Evolutionary conservation across 1,140 invertebrate genomes (phyloP).

Genomic region (Heliconius eleuchia): DNA sequence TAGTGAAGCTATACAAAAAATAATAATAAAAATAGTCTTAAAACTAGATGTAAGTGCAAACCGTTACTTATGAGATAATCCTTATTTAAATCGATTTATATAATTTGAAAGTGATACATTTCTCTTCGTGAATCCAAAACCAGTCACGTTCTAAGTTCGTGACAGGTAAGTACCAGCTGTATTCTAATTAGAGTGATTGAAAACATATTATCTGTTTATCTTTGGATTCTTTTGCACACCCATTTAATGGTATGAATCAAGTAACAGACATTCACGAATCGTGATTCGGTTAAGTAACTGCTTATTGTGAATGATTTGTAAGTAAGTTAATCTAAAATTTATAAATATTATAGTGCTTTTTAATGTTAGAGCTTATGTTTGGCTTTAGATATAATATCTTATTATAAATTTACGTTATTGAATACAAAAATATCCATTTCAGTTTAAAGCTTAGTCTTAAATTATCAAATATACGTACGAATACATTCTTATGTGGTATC

Average conservation of each 20-base stretch:
- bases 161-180: constrained; percentile 42
- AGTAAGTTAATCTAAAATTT: background rate
- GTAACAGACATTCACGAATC: constrained; percentile 32
- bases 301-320: constrained; percentile 33
- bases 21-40: too few species aligned
- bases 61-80: background rate
- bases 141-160: constrained; percentile 52
- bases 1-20: too few species aligned
- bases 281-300: constrained; percentile 39
- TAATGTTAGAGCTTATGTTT: background rate
- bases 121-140: constrained; percentile 44
- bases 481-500: too few species aligned
- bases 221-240: constrained; percentile 40
- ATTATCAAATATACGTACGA: too few species aligned
- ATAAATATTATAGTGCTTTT: background rate
- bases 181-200: constrained; percentile 54
- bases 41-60: background rate
- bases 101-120: constrained; percentile 64
- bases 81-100: constrained; percentile 41
- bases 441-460: too few species aligned
- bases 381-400: too few species aligned
- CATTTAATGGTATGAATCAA: constrained; percentile 35
- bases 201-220: constrained; percentile 43
- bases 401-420: background rate
- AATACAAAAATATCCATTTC: too few species aligned